These are phyloP conservation scores for Rhyacophila brunnea DNA, from an alignment of 1,140 invertebrate genomes.

Conservation along the genomic window DNA sequence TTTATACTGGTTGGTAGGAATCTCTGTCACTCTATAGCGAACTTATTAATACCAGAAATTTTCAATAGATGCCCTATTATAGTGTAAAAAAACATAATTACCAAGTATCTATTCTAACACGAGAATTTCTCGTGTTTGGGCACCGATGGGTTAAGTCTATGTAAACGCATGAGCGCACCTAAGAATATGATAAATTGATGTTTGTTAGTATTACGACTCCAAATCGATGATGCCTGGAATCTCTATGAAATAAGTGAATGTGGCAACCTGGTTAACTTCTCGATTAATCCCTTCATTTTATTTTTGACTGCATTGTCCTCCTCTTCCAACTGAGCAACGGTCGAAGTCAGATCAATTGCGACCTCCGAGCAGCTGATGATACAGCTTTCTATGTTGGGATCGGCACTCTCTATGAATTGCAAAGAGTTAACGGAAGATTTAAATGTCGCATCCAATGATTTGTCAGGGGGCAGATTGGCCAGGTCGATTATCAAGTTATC, in stretches of 20 bases:
- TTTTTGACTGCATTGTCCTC: not conserved
- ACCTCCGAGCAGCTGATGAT: constrained; percentile 4
- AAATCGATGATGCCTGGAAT: too few relatives aligned
- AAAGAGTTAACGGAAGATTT: constrained; percentile 7
- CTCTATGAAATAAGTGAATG: not conserved
- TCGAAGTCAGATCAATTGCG: constrained; percentile 1
- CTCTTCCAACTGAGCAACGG: not conserved
- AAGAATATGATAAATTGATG: too few relatives aligned
- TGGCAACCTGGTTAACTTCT: constrained; percentile 3
- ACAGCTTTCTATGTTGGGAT: not conserved
- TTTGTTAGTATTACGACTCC: too few relatives aligned
- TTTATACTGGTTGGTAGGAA: too few relatives aligned
- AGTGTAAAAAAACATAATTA: too few relatives aligned
- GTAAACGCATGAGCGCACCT: too few relatives aligned
- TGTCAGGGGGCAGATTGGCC: not conserved
- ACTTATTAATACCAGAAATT: too few relatives aligned
- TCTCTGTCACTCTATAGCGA: too few relatives aligned
- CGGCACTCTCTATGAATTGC: constrained; percentile 1
- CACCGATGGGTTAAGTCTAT: too few relatives aligned
- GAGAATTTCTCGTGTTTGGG: too few relatives aligned
- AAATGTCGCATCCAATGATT: not conserved
- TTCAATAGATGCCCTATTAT: too few relatives aligned
- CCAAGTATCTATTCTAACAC: too few relatives aligned
- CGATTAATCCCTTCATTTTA: not conserved
- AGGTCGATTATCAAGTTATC: constrained; percentile 11